Percentiles rank a stretch among this genome's conserved stretches.
These are phyloP conservation scores for Andrena haemorrhoa DNA, from an alignment of 2,888 invertebrate species.

Conservation along the genomic window DNA sequence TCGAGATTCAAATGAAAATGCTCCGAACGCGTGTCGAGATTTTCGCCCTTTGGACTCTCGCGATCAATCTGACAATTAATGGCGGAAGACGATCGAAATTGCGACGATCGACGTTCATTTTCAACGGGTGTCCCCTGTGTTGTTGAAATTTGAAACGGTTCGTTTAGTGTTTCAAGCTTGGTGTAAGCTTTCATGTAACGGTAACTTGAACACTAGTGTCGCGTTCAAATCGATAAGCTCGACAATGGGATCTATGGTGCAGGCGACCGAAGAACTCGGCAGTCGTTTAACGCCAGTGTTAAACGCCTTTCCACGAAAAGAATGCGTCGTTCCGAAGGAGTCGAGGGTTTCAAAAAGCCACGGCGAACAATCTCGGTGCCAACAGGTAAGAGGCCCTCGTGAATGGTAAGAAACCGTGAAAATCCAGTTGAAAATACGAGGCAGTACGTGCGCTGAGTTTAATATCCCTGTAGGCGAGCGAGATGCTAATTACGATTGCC, in stretches of 20 bases:
- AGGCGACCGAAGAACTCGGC: not conserved
- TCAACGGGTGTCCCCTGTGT: not conserved
- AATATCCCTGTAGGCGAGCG: slow-evolving; percentile 36
- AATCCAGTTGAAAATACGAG: slow-evolving; percentile 43
- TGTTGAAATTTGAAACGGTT: not conserved
- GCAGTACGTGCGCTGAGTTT: slow-evolving; percentile 44
- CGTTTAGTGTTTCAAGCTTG: not conserved
- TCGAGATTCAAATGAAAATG: slow-evolving; percentile 18
- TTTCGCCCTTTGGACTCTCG: not conserved
- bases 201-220: not conserved
- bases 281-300: not conserved
- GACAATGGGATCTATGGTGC: not conserved
- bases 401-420: slow-evolving; percentile 32
- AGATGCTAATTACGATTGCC: slow-evolving; percentile 60
- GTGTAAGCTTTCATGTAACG: not conserved
- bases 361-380: not conserved
- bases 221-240: not conserved
- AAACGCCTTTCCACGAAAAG: too few relatives aligned
- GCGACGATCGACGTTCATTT: not conserved
- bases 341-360: too few relatives aligned
- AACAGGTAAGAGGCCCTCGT: slow-evolving; percentile 9
- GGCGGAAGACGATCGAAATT: not conserved
- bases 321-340: too few relatives aligned
- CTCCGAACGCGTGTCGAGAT: not conserved
- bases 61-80: not conserved